Base-by-base conservation (phyloP, 2,797 vertebrate species). In the Alauda arvensis region DNA sequence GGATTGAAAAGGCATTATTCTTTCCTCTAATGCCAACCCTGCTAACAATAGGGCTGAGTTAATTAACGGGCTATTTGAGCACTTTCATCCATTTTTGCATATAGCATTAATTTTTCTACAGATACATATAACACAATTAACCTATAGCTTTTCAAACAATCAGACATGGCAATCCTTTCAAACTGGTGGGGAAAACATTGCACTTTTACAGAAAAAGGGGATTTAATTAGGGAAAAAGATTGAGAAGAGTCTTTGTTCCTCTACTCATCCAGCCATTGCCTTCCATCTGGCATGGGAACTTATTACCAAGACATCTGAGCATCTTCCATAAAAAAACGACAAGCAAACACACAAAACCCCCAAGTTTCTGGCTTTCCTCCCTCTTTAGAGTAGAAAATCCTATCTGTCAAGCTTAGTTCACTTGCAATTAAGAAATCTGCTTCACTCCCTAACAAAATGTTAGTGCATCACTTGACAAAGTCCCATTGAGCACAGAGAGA, bases 1-100 rank as follows among this genome's bases (percentile, higher is more conserved):
- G 29, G 94, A 93, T 90, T 87, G 87, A 95, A 95, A 90, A 90
- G 93, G 91, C 94, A 92, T 93, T 95, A 94, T 96, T 96, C 95
- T 95, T 95, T 91, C 77, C 92, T 91, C 91, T 94, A 94, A 96
- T 94, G 93, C 95, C 92, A 95, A 85, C 71, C 83, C 74, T 67
- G 60, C 87, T 92, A 95, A 95, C 95, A 94, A 95, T 90, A 93
- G 77, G 77, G 81, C 93, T 79, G 75, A 95, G 93, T 90, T 96
- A 96, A 96, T 95, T 95, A 94, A 93, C 1, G 18, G 80, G 88
- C 85, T 96, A 93, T 95, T 97, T 94, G 95, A 96, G 91, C 86
- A 93, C 77, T 94, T 94, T 86, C 85, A 85, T 89, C 94, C 83
- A 78, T 92, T 96, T 94, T 91, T 94, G 81, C 87, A 91, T 95